Evolutionary conservation across 2,888 invertebrate species (phyloP), one percentile per base, ranked within the genome.

Genomic region (Zaprionus lineosus): DNA sequence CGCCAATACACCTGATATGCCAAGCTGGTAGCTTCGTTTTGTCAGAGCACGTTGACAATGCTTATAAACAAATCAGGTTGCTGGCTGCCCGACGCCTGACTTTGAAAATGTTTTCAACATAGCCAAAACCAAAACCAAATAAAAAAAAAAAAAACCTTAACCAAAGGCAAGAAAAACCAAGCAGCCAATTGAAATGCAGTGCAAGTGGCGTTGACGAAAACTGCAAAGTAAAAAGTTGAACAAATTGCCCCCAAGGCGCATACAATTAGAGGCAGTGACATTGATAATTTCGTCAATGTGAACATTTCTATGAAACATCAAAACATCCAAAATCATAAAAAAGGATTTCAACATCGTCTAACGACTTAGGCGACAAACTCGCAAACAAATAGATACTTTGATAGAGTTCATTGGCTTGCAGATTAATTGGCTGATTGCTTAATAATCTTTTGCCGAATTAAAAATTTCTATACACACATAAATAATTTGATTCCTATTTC

Each of bases 351-450:
- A 61, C 50, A 51, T 61, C 15, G 24, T n/a, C n/a, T n/a, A 31
- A 37, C 16, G 16, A 60, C 67, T 59, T 47, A 50, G 41, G 39
- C 46, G 53, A 53, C 66, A 59, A 71, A 65, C 41, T 50, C 1
- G 15, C 11, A 8, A 2, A 8, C 15, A 29, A 9, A 39, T 14
- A 29, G 1, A 18, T 26, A 14, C 52, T 53, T 34, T 21, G 16
- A 46, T 29, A 21, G 74, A 81, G 81, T 81, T 81, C 81, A 81
- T 76, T 81, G 81, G 81, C 86, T 76, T 36, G 59, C 56, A 73
- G 84, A 86, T 81, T 70, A 83, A 77, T 86, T 83, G 84, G 48
- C 71, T 74, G 81, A 81, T 81, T 74, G 84, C 86, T 66, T 81
- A 81, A 84, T 82, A 86, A 81, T 85, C 85, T 61, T 21, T 59